Base-by-base conservation (phyloP, 2,113 vertebrate species). In the Leptocoma aspasia region DNA sequence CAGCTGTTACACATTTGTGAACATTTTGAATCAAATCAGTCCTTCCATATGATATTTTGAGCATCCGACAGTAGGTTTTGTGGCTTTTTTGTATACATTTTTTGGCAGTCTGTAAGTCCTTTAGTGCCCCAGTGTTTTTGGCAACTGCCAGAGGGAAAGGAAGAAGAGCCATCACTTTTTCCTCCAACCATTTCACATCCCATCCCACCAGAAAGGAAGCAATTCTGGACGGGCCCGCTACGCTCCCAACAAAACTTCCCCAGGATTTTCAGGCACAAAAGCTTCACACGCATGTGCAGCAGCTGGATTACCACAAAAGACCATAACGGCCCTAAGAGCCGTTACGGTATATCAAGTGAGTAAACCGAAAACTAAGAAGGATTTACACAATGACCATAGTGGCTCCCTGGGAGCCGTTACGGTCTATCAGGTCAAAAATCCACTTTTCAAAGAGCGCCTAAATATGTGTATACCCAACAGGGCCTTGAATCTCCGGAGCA, bases 351-450 rank as follows among this genome's bases (percentile, higher is more conserved):
- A 96, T 92, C 96, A 93, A 97, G 89, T 90, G 92, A 97, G 94
- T 96, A 96, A 97, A 97, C 92, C 37, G 35, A 96, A 97, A 97
- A 96, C 70, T 92, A 97, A 96, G 94, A 85, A 91, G 90, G 92
- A 96, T 96, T 98, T 95, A 96, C 94, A 94, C 91, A 93, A 92
- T 91, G 92, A 94, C 91, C 94, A 95, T 91, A 94, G 92, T 94
- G 86, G 64, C 94, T 95, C 96, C 93, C 96, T 87, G 95, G 96
- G 96, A 97, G 92, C 91, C 77, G 69, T 97, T 97, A 95, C 24
- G 63, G 95, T 96, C 92, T 92, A 93, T 95, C 96, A 97, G 96
- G 97, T 96, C 94, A 96, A 97, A 97, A 97, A 95, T 93, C 94
- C 94, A 96, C 93, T 96, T 95, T 95, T 95, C 95, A 96, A 96